Evolutionary conservation across 2,888 invertebrate species (phyloP).

Genomic region (Clistopyga incitator): DNA sequence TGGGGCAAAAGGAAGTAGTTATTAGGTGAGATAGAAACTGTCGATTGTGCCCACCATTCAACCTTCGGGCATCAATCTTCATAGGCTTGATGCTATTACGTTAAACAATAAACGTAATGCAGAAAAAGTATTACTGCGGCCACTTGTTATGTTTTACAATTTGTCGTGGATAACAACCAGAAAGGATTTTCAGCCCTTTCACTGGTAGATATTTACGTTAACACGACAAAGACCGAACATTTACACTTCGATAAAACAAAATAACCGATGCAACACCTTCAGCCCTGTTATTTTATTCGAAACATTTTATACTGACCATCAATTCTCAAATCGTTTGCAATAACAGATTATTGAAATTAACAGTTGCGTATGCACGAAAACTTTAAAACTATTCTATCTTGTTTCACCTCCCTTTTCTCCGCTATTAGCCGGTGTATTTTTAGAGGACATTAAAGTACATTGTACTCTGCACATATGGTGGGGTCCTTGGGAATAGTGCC

Average conservation of each 20-base stretch:
- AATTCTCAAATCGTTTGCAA: neutral
- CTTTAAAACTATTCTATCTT: neutral
- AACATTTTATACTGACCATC: neutral
- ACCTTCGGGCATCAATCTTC: slow-evolving; percentile 5
- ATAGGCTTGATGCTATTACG: neutral
- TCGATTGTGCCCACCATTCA: slow-evolving; percentile 12
- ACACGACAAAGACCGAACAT: neutral
- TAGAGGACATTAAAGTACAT: neutral
- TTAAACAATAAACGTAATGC: neutral
- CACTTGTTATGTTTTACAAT: neutral
- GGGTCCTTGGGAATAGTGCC: neutral
- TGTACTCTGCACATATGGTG: neutral
- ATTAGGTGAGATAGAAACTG: slow-evolving; percentile 25
- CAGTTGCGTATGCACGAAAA: neutral
- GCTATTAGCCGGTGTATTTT: slow-evolving; percentile 3
- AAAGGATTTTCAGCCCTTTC: neutral
- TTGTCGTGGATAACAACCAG: neutral
- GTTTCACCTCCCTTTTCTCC: too few species aligned
- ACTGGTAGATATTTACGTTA: neutral
- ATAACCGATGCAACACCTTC: neutral
- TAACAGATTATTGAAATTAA: neutral
- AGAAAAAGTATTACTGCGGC: neutral
- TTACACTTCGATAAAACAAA: neutral
- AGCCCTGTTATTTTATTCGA: neutral
- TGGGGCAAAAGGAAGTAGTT: slow-evolving; percentile 7